Evolutionary conservation across 2,888 invertebrate genomes (phyloP), one percentile per base, ranked within the genome.

Genomic region (Pelosia muscerda): DNA sequence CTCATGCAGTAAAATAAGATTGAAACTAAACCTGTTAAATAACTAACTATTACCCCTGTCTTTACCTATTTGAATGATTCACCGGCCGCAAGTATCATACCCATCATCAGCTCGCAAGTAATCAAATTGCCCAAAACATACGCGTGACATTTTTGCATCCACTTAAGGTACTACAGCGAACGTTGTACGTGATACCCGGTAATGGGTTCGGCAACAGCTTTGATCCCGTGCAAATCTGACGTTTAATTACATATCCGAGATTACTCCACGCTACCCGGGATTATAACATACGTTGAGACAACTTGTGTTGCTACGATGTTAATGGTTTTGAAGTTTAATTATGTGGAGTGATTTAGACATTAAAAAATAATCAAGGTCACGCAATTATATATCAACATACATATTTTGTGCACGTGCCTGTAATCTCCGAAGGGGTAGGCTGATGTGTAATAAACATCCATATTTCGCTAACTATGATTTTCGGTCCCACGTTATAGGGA

Each of bases 161-260:
- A 26, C 49, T 25, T 61, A 28, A 49, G 42, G n/a, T n/a, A n/a
- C n/a, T 5, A 13, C 11, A 55, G 25, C 55, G 60, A 42, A 65
- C 49, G 38, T 49, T 10, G 66, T 74, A 67, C 73, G 67, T 75
- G 69, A 73, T 66, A 62, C 66, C 34, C 64, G n/a, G 65, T 81
- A 77, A 83, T 79, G 71, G 77, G 76, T 69, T 82, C 68, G 73
- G 69, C 72, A 76, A 77, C 79, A 75, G 77, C 84, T 84, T 83
- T 83, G 84, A 83, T 83, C 83, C 76, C 65, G 68, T 65, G 66
- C 74, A 72, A 79, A 77, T 78, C 77, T 81, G 79, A 73, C 80
- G 72, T 84, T 82, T 83, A 83, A 83, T 83, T 82, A 84, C 82
- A 75, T 80, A 76, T 74, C 75, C 76, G 66, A 74, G 71, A 73